Base-by-base conservation (phyloP, 2,888 invertebrate genomes). In the Apodemia zela region DNA sequence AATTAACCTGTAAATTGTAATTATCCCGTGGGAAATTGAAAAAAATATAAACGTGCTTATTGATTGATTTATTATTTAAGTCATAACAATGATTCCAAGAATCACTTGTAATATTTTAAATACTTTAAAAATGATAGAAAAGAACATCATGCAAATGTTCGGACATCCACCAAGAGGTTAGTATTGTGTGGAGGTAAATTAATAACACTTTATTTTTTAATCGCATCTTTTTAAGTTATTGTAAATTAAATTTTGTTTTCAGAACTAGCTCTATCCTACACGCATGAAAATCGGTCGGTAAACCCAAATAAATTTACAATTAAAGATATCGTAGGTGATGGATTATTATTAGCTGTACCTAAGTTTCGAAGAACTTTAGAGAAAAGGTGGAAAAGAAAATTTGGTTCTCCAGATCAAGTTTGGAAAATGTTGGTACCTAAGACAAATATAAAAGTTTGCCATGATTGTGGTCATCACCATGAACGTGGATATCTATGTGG, bases 381-480 rank as follows among this genome's bases (percentile, higher is more conserved):
- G 77, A 95, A 89, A 78, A 92, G 97, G 66, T 82, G 92, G 71
- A 95, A 93, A 58, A 92, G 97, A 59, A 96, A 94, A 83, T 97
- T 93, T 82, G 97, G 97, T 0, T 69, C 78, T 51, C 94, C 94
- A 0, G 89, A 95, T 0, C 94, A 94, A 79, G 82, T 93, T 13
- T 94, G 93, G 92, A 97, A 97, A 84, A 93, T 95, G 67, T 77
- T 96, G 15, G 88, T 92, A 29, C 95, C 96, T 0, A 97, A 96
- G 80, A 95, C 89, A 4, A 94, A 96, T 81, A 89, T 98, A 38
- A 87, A 95, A 68, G 93, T 94, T 0, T 98, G 98, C 76, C 89
- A 94, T 68, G 93, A 93, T 59, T 98, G 98, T 87, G 98, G 98
- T 0, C 94, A 96, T 81, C 94, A 96, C 84, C 94, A 97, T 82